A percentile compares a stretch with the other conserved stretches of the same genome.
Conservation (phyloP, 2,113 vertebrate species). For the Dendropsophus ebraccatus region DNA sequence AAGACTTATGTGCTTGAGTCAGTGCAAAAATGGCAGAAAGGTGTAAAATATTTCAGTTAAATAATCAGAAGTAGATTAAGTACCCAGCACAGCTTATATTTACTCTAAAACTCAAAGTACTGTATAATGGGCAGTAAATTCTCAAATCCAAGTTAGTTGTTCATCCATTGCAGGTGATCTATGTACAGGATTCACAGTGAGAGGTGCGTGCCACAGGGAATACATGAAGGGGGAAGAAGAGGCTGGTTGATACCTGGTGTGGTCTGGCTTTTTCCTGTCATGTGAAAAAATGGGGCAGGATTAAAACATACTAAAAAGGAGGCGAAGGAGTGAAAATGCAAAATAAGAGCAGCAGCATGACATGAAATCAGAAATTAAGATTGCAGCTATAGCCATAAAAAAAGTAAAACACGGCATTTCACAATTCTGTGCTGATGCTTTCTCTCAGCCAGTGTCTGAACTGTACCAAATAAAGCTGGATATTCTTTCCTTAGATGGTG, state of each 20-base stretch:
- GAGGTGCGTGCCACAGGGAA: slow-evolving; percentile 74
- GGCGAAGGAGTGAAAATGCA: slow-evolving; percentile 76
- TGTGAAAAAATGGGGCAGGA: slow-evolving; percentile 83
- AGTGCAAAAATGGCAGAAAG: background rate
- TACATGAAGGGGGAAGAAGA: slow-evolving; percentile 70
- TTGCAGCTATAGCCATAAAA: slow-evolving; percentile 26
- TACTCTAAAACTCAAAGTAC: too few species aligned
- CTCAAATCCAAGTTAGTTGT: slow-evolving; percentile 58
- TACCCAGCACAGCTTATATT: background rate
- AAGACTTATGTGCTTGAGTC: background rate
- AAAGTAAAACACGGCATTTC: background rate
- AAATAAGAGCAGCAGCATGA: slow-evolving; percentile 75
- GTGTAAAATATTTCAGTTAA: background rate
- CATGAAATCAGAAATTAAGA: slow-evolving; percentile 63
- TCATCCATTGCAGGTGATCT: slow-evolving; percentile 79
- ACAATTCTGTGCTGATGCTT: background rate
- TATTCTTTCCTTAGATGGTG: background rate
- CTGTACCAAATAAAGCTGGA: background rate
- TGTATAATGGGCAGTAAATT: background rate
- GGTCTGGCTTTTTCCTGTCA: slow-evolving; percentile 86
- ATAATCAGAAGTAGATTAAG: background rate
- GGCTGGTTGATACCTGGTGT: slow-evolving; percentile 83
- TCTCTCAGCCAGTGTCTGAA: background rate
- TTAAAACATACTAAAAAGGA: slow-evolving; percentile 79
- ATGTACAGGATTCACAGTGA: slow-evolving; percentile 73